Conservation (phyloP, 2,888 invertebrate genomes). For the Tuta absoluta region DNA sequence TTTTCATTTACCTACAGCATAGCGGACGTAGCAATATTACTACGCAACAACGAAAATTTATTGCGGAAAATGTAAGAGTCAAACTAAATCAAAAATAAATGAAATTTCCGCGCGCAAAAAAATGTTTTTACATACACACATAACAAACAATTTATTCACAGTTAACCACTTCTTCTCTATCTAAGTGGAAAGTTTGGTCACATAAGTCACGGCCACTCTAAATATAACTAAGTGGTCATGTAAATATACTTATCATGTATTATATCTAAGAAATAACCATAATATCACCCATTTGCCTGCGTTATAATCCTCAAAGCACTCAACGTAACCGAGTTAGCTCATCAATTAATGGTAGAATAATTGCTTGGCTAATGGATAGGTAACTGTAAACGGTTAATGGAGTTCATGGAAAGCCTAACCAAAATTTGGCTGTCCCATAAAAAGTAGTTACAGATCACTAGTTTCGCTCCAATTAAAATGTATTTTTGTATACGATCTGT, state of each 20-base stretch:
- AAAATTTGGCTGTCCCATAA: neutral
- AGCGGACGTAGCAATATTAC: too few species aligned
- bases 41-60: neutral
- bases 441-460: neutral
- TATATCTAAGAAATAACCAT: neutral
- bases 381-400: neutral
- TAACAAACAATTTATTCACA: too few species aligned
- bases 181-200: too few species aligned
- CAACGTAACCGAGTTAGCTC: constrained; percentile 13
- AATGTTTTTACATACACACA: too few species aligned
- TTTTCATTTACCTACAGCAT: too few species aligned
- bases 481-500: neutral
- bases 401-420: neutral
- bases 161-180: too few species aligned
- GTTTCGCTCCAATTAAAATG: neutral
- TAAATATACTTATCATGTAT: neutral
- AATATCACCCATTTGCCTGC: neutral
- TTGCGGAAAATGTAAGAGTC: neutral
- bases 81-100: too few species aligned
- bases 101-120: too few species aligned
- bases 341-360: constrained; percentile 20
- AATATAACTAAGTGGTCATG: too few species aligned
- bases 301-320: constrained; percentile 13
- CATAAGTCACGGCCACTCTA: neutral
- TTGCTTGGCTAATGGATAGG: constrained; percentile 13